Evolutionary conservation across 2,888 invertebrate species (phyloP).

Genomic region (Apodemia hepburni): DNA sequence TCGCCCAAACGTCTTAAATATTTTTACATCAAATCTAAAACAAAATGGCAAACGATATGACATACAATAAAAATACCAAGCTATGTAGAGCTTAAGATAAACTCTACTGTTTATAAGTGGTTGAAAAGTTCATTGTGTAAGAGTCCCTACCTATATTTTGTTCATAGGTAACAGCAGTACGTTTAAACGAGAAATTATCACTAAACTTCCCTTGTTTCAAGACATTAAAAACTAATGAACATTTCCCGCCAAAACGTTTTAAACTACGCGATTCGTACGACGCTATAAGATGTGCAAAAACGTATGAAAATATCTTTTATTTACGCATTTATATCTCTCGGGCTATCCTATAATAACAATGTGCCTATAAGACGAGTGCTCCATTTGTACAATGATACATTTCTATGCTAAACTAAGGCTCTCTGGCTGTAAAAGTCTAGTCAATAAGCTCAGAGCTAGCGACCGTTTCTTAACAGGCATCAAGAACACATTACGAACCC

Average conservation of each 20-base stretch:
- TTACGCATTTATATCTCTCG: conserved; percentile 74
- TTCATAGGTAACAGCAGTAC: conserved; percentile 27
- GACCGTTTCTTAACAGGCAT: conserved; percentile 11
- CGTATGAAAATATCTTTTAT: conserved; percentile 77
- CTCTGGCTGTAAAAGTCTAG: conserved; percentile 23
- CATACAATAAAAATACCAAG: no score
- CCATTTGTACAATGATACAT: conserved; percentile 71
- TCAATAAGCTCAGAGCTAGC: conserved; percentile 16
- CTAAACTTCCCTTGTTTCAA: conserved; percentile 23
- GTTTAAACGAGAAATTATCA: conserved; percentile 39
- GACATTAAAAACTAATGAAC: conserved; percentile 39
- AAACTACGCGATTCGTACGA: conserved; percentile 46
- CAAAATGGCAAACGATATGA: no score
- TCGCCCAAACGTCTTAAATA: no score
- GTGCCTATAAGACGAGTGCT: conserved; percentile 71
- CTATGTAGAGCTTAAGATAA: no score
- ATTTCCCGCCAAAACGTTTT: conserved; percentile 49
- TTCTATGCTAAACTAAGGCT: conserved; percentile 60
- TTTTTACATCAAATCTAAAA: no score
- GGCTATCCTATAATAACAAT: conserved; percentile 69
- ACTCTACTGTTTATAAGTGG: no score
- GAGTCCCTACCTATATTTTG: background rate
- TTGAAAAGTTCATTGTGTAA: background rate
- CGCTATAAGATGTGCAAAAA: conserved; percentile 73
- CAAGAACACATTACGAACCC: conserved; percentile 12